These are phyloP conservation scores for Eulemur albifrons DNA, from an alignment of 2,797 vertebrate species.

Conservation along the genomic window DNA sequence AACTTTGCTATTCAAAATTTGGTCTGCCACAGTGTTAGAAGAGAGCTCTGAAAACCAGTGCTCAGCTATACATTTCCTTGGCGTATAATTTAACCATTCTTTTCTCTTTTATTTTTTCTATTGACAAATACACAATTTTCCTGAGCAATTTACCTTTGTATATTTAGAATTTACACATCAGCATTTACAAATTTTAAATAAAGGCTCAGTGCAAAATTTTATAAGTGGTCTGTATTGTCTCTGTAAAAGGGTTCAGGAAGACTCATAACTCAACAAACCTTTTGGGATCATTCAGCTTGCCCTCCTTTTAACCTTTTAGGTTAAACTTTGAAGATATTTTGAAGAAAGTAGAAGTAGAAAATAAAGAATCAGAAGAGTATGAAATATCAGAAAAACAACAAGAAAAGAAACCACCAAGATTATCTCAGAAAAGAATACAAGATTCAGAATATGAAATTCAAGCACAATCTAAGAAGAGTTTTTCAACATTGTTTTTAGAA, in stretches of 20 bases:
- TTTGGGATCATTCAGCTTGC: not conserved
- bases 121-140: not conserved
- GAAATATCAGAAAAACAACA: conserved; percentile 55
- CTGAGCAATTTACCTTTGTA: not conserved
- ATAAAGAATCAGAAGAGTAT: conserved; percentile 22
- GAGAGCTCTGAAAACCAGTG: not conserved
- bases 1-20: conserved; percentile 8
- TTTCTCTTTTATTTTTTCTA: not conserved
- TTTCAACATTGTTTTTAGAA: conserved; percentile 70
- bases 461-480: conserved; percentile 43
- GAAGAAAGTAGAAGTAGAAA: conserved; percentile 5
- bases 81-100: not conserved
- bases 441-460: conserved; percentile 26
- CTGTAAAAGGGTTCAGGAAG: not conserved
- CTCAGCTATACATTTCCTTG: not conserved
- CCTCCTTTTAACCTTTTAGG: conserved; percentile 66
- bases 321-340: conserved; percentile 63
- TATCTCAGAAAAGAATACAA: conserved; percentile 22
- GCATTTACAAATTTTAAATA: not conserved
- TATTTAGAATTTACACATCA: conserved; percentile 24
- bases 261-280: not conserved
- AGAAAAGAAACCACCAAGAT: not conserved
- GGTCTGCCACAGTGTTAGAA: not conserved
- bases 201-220: not conserved
- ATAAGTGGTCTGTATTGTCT: not conserved